Base-by-base conservation (phyloP, 1,140 invertebrate species). In the Homarus americanus region DNA sequence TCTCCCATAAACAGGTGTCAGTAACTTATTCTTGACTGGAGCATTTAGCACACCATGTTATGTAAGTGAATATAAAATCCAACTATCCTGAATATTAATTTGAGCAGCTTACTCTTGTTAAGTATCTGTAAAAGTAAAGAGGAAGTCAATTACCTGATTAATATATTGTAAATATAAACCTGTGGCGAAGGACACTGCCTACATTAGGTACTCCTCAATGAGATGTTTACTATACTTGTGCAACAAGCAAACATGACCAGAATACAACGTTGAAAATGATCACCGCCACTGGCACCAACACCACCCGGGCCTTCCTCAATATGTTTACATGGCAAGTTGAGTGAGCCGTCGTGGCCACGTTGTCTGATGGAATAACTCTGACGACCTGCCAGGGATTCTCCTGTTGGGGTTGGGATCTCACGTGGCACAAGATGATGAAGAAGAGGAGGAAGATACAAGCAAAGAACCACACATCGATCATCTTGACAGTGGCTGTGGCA, bases 401-500 rank as follows among this genome's bases (percentile, higher is more conserved):
- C n/a, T 9, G 20, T 24, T 20, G 63, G 63, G 28, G 63, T 7
- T 69, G n/a, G 9, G 28, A 24, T 28, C 10, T 32, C n/a, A 69
- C n/a, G 63, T 69, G 63, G 63, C n/a, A 69, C 1, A 69, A 9
- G 63, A 69, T 69, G 63, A 69, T 32, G 63, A 24, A 69, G 63
- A 69, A 69, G 17, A 69, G n/a, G 28, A 69, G 63, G n/a, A 69
- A 69, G 63, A 69, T 69, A 12, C 63, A 69, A 9, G 17, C 28
- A 28, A 69, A 69, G 63, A 69, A 69, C 63, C 63, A 69, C 3
- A 69, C 63, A 69, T 69, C 63, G n/a, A 69, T 69, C 63, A 69
- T 69, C 24, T 69, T 69, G 17, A 69, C 28, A 28, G 28, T 32
- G 63, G 63, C 63, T 4, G 63, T 69, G n/a, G 5, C n/a, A 12